phyloP scores from a whole-genome alignment of 1,140 invertebrate species.

The Drosophila ficusphila region DNA sequence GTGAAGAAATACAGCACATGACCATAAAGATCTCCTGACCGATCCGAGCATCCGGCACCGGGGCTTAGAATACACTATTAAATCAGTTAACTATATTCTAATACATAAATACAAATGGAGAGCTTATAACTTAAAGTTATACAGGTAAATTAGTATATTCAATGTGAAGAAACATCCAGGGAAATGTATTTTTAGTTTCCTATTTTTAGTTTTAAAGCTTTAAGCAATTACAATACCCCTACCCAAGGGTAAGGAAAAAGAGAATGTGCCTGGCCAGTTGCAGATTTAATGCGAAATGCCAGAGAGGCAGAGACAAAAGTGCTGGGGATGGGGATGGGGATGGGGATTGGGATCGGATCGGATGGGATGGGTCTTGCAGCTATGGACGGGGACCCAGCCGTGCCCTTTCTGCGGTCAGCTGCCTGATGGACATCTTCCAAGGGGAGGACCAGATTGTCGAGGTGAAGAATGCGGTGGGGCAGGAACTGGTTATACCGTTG shows the following conservation, averaged over 20 bases:
- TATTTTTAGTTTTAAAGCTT: neutral
- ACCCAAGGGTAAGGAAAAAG: constrained; percentile 45
- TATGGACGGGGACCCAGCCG: constrained; percentile 28
- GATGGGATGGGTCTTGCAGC: constrained; percentile 6
- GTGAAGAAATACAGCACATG: constrained; percentile 73
- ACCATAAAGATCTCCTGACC: constrained; percentile 63
- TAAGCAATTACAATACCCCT: constrained; percentile 10
- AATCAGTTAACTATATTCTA: neutral
- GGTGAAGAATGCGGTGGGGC: constrained; percentile 6
- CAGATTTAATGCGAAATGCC: constrained; percentile 59
- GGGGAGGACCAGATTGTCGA: constrained; percentile 1
- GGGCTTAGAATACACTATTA: constrained; percentile 4
- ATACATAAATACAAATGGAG: no score
- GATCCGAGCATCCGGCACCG: constrained; percentile 26
- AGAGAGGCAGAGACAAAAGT: constrained; percentile 18
- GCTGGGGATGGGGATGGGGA: constrained; percentile 11
- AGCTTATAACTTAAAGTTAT: no score
- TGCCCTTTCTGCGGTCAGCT: constrained; percentile 79
- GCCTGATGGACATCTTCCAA: constrained; percentile 69
- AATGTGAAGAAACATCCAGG: no score
- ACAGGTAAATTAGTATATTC: no score
- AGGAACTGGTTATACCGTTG: constrained; percentile 78
- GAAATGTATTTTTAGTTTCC: neutral
- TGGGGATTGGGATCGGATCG: constrained; percentile 7
- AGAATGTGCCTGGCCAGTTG: constrained; percentile 52